phyloP scores from a whole-genome alignment of 1,140 invertebrate genomes.

The Pantala flavescens region DNA sequence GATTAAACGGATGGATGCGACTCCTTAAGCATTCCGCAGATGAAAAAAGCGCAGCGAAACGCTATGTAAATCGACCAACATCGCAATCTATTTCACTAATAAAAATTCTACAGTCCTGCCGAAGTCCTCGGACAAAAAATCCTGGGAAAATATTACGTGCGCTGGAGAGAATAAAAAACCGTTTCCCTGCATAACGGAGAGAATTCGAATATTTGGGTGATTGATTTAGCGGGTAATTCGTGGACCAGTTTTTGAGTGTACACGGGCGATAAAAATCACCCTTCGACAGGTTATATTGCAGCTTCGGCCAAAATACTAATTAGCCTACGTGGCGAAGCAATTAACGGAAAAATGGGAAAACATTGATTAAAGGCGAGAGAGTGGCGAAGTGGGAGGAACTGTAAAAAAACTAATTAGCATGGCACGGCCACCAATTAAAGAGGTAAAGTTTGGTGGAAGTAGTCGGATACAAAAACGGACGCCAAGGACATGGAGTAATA shows the following conservation, averaged over 20 bases:
- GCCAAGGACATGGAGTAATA: not conserved
- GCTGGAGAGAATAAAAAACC: no score
- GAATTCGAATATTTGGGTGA: not conserved
- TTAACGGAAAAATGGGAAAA: not conserved
- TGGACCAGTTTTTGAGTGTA: not conserved
- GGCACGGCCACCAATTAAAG: not conserved
- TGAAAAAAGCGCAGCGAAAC: no score
- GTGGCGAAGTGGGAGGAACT: not conserved
- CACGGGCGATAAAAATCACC: not conserved
- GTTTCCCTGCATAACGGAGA: no score
- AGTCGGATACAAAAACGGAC: not conserved
- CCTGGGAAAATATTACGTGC: no score
- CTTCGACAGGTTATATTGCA: not conserved
- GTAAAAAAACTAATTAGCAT: slow-evolving; percentile 8
- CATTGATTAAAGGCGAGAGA: slow-evolving; percentile 3
- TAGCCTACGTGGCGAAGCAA: not conserved
- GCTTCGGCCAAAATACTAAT: not conserved
- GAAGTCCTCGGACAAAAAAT: no score
- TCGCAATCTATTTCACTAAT: no score
- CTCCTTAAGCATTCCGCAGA: no score
- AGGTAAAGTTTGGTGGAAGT: not conserved
- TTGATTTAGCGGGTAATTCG: not conserved
- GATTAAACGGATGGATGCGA: no score
- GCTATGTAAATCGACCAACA: no score
- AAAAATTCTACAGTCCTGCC: no score